These are phyloP conservation scores for Coranthus polyacanthus DNA, from an alignment of 2,797 vertebrate species.

Conservation along the genomic window DNA sequence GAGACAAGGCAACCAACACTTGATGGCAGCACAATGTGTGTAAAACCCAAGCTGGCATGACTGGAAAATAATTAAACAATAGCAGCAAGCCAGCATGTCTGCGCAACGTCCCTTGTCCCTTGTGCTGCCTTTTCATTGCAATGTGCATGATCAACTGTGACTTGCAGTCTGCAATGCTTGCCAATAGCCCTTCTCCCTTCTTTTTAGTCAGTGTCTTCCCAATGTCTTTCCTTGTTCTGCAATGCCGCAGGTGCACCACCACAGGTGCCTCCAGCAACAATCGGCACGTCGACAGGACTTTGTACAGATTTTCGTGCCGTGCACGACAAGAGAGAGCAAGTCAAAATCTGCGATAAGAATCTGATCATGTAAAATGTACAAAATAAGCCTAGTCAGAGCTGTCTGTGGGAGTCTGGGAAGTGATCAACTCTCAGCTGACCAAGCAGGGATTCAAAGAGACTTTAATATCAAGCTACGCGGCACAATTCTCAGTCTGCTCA, in stretches of 20 bases:
- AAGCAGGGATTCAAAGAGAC: slow-evolving; percentile 63
- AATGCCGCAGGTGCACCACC: slow-evolving; percentile 47
- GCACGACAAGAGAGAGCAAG: slow-evolving; percentile 41
- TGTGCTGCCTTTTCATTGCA: slow-evolving; percentile 43
- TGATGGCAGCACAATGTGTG: slow-evolving; percentile 18
- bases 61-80: slow-evolving; percentile 35
- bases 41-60: slow-evolving; percentile 34
- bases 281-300: slow-evolving; percentile 33
- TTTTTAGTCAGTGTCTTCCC: slow-evolving; percentile 32
- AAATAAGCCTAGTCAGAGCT: slow-evolving; percentile 40
- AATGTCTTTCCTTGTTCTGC: slow-evolving; percentile 18
- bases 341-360: slow-evolving; percentile 54
- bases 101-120: slow-evolving; percentile 42
- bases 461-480: slow-evolving; percentile 59
- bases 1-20: not conserved
- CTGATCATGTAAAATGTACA: slow-evolving; percentile 60
- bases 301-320: slow-evolving; percentile 11
- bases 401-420: slow-evolving; percentile 49
- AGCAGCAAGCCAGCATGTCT: slow-evolving; percentile 52
- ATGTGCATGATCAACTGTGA: slow-evolving; percentile 65
- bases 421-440: slow-evolving; percentile 52
- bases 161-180: slow-evolving; percentile 34
- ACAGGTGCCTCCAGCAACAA: slow-evolving; percentile 23
- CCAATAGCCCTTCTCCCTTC: slow-evolving; percentile 27
- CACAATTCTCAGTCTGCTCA: slow-evolving; percentile 47